phyloP scores from a whole-genome alignment of 2,888 invertebrate species.

The Arctia plantaginis region DNA sequence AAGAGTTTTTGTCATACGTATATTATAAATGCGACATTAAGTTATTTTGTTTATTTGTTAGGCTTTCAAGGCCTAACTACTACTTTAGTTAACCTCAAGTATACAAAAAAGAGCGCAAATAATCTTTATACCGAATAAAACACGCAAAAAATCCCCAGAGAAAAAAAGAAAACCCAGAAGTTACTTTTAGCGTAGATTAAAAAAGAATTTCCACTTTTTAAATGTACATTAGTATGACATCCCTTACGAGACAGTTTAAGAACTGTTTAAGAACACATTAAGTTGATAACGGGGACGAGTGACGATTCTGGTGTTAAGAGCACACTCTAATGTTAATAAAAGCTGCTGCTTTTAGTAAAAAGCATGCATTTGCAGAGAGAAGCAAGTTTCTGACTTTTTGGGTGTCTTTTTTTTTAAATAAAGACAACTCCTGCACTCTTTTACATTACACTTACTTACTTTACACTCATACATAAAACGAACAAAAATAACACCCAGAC shows the following conservation, averaged over 20 bases:
- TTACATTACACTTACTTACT: too few species aligned
- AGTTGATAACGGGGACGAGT: slow-evolving; percentile 33
- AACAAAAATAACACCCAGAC: too few species aligned
- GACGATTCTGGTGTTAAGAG: slow-evolving; percentile 24
- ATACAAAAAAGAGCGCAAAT: background rate
- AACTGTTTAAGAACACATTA: slow-evolving; percentile 40
- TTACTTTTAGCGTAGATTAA: background rate
- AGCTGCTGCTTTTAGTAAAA: background rate
- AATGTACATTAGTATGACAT: background rate
- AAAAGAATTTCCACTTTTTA: background rate
- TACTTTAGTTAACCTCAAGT: too few species aligned
- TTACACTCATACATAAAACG: too few species aligned
- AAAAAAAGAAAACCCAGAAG: background rate
- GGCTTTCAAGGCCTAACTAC: background rate
- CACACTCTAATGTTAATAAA: slow-evolving; percentile 11
- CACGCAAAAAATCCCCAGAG: background rate
- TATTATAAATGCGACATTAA: too few species aligned
- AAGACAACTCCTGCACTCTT: too few species aligned
- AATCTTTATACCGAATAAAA: background rate
- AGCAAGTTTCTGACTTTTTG: too few species aligned
- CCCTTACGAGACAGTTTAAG: slow-evolving; percentile 24
- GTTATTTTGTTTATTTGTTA: background rate
- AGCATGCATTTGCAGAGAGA: too few species aligned
- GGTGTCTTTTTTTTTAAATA: too few species aligned
- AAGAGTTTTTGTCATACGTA: too few species aligned